Evolutionary conservation across 2,113 vertebrate species (phyloP).

Genomic region (Harpagus bidentatus): DNA sequence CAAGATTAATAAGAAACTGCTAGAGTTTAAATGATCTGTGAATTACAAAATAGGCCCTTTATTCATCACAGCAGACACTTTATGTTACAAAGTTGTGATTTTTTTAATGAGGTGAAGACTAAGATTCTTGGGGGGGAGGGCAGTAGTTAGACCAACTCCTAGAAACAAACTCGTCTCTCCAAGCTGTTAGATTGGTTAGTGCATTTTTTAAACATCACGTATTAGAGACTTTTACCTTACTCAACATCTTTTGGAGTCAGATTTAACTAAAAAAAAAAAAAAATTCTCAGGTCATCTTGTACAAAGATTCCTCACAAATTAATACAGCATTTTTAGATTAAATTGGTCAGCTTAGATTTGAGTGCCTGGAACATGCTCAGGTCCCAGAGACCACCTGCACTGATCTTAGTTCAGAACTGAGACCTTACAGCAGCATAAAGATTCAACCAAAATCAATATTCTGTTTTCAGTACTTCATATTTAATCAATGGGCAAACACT

Average conservation of each 20-base stretch:
- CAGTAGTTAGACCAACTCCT: background rate
- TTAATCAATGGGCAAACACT: conserved; percentile 7
- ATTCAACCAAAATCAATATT: conserved; percentile 29
- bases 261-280: background rate
- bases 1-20: conserved; percentile 21
- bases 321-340: background rate
- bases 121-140: background rate
- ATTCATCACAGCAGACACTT: conserved; percentile 42
- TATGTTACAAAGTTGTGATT: conserved; percentile 46
- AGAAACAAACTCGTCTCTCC: background rate
- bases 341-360: background rate
- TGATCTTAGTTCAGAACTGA: background rate
- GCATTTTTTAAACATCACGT: background rate
- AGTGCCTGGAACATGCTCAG: background rate
- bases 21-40: conserved; percentile 38
- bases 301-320: background rate
- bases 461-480: conserved; percentile 13
- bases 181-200: background rate
- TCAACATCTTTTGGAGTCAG: background rate
- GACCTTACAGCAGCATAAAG: background rate
- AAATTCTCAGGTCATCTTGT: background rate
- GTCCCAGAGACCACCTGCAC: background rate
- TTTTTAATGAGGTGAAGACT: conserved; percentile 43
- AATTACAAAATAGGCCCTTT: conserved; percentile 53
- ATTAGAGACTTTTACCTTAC: background rate